A percentile compares a stretch with the other conserved stretches of the same genome.
phyloP scores from a whole-genome alignment of 2,888 invertebrate genomes.

The Choreutis nemorana region DNA sequence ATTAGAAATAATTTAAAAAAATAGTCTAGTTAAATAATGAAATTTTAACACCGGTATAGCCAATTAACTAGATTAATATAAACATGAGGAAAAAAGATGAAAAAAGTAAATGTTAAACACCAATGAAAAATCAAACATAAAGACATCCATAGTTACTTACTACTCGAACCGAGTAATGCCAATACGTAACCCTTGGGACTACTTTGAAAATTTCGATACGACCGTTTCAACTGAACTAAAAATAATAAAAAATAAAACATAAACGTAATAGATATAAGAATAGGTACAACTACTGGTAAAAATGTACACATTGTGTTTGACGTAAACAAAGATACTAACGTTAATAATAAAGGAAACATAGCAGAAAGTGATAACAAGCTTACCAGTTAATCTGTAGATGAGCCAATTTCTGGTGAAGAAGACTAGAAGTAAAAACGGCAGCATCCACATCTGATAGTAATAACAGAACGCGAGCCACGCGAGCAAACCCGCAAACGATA shows the following conservation, averaged over 20 bases:
- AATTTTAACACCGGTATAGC: no score
- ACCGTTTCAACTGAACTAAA: constrained; percentile 37
- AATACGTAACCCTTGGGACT: constrained; percentile 28
- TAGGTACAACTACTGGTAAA: background rate
- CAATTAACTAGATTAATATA: no score
- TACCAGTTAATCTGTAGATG: constrained; percentile 55
- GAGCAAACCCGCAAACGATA: constrained; percentile 84
- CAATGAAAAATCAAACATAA: no score
- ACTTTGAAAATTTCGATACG: constrained; percentile 23
- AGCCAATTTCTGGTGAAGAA: constrained; percentile 74
- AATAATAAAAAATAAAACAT: constrained; percentile 15
- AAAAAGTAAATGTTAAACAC: no score
- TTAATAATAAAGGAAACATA: constrained; percentile 6
- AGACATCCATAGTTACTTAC: no score
- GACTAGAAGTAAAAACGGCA: constrained; percentile 82
- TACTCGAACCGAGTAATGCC: no score
- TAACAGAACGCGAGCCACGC: constrained; percentile 90
- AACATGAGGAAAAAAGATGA: no score
- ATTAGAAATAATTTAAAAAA: no score
- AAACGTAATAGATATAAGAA: constrained; percentile 3
- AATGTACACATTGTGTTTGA: background rate
- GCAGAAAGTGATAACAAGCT: constrained; percentile 10
- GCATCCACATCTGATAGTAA: constrained; percentile 95
- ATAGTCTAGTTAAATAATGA: no score
- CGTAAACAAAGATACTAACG: background rate